Evolutionary conservation across 2,113 vertebrate species (phyloP), one percentile per base, ranked within the genome.

Genomic region (Bos indicus): DNA sequence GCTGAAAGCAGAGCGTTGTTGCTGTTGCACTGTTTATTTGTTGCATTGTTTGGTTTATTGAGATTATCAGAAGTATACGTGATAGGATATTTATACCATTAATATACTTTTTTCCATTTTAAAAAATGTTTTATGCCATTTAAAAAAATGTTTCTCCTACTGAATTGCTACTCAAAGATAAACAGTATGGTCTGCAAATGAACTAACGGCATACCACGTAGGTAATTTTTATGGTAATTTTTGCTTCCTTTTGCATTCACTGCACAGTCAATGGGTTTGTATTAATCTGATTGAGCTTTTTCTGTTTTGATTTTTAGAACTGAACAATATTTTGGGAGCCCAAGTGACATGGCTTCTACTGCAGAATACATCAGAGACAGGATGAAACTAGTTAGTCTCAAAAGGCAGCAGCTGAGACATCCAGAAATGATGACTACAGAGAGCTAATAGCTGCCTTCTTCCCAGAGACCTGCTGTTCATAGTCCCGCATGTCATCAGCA

Each of bases 271-370:
- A 0, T 89, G 19, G 54, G 33, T 95, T 82, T 92, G 16, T 95
- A 21, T 84, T 95, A 83, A 97, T 89, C 36, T 77, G 91, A 97
- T 94, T 91, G 54, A 71, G 71, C 0, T 13, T 94, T 96, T 97
- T 95, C 82, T 95, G 7, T 97, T 81, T 93, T 96, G 28, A 92
- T 91, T 98, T 95, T 95, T 98, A 99, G 99, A 98, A 99, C 99
- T 57, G 99, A 99, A 98, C 99, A 99, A 95, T 99, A 99, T 98
- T 99, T 99, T 77, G 99, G 99, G 96, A 99, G 99, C 98, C 99
- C 99, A 62, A 99, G 99, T 48, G 99, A 99, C 83, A 99, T 99
- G 92, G 99, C 99, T 43, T 99, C 99, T 67, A 99, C 99, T 62
- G 99, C 99, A 26, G 99, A 99, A 98, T 99, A 99, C 81, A 99